A percentile compares a stretch with the other conserved stretches of the same genome.
Evolutionary conservation across 2,113 vertebrate species (phyloP).

Genomic region (Takifugu flavidus): DNA sequence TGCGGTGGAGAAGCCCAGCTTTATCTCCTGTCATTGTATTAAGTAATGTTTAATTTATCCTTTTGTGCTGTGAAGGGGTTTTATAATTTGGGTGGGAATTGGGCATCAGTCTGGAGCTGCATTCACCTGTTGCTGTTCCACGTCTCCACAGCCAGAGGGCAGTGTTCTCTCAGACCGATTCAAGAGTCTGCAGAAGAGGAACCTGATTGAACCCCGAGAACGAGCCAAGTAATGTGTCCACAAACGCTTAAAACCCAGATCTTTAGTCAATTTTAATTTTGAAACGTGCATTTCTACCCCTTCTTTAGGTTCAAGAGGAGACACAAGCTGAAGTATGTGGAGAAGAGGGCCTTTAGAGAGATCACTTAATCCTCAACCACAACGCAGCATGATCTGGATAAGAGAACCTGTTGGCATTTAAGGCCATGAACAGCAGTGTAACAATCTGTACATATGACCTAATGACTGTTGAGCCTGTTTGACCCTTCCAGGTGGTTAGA

Average conservation of each 20-base stretch:
- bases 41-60: slow-evolving; percentile 20
- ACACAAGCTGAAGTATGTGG: slow-evolving; percentile 84
- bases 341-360: slow-evolving; percentile 86
- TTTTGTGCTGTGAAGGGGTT: slow-evolving; percentile 22
- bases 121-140: slow-evolving; percentile 22
- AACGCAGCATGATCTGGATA: slow-evolving; percentile 5
- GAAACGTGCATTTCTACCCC: not conserved
- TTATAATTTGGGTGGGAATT: slow-evolving; percentile 28
- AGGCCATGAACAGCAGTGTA: slow-evolving; percentile 25
- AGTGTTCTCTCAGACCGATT: slow-evolving; percentile 85
- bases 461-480: slow-evolving; percentile 7
- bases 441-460: slow-evolving; percentile 37
- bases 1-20: slow-evolving; percentile 12
- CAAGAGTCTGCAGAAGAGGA: slow-evolving; percentile 90
- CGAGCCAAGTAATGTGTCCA: slow-evolving; percentile 82
- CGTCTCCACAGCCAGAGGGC: slow-evolving; percentile 82
- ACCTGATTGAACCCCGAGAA: slow-evolving; percentile 87
- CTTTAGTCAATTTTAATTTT: slow-evolving; percentile 1
- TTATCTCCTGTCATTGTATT: slow-evolving; percentile 24
- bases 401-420: slow-evolving; percentile 5
- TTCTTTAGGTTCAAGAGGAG: slow-evolving; percentile 82
- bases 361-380: slow-evolving; percentile 62
- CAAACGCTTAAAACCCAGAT: not conserved
- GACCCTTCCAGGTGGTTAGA: slow-evolving; percentile 7
- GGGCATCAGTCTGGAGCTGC: not conserved